phyloP scores from a whole-genome alignment of 2,888 invertebrate species.

The Tipula helvola region DNA sequence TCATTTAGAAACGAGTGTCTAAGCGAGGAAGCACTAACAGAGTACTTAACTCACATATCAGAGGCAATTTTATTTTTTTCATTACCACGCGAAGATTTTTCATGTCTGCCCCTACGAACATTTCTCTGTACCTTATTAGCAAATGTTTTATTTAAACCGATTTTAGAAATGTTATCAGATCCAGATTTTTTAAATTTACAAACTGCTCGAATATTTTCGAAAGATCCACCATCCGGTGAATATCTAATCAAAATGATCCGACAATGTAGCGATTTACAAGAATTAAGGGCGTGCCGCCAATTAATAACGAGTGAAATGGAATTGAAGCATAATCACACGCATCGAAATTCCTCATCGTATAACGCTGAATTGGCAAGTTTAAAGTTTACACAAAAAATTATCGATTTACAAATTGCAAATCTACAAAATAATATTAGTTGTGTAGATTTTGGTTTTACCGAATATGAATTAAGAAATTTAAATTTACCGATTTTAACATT shows the following conservation, averaged over 20 bases:
- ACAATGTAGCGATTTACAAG: constrained; percentile 19
- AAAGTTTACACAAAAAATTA: constrained; percentile 20
- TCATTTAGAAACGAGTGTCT: constrained; percentile 18
- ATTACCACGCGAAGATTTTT: constrained; percentile 20
- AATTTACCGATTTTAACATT: constrained; percentile 19
- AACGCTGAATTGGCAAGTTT: constrained; percentile 19
- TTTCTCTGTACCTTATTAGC: constrained; percentile 20
- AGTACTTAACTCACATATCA: constrained; percentile 19
- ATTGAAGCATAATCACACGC: constrained; percentile 6
- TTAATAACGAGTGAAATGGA: constrained; percentile 21
- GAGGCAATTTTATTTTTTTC: constrained; percentile 20
- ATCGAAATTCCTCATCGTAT: constrained; percentile 10
- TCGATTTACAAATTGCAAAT: constrained; percentile 20
- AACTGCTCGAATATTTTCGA: constrained; percentile 19
- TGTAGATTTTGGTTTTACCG: constrained; percentile 5
- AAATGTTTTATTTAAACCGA: constrained; percentile 19
- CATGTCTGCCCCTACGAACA: constrained; percentile 19
- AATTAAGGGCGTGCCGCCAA: constrained; percentile 19
- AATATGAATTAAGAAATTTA: neutral
- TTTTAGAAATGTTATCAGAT: constrained; percentile 19
- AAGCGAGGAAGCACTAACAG: constrained; percentile 18
- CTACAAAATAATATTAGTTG: constrained; percentile 17
- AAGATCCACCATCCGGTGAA: constrained; percentile 20
- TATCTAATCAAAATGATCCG: constrained; percentile 19
- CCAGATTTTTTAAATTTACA: constrained; percentile 21